A percentile compares a stretch with the other conserved stretches of the same genome.
phyloP scores from a whole-genome alignment of 2,113 vertebrate genomes.

The Peromyscus leucopus region DNA sequence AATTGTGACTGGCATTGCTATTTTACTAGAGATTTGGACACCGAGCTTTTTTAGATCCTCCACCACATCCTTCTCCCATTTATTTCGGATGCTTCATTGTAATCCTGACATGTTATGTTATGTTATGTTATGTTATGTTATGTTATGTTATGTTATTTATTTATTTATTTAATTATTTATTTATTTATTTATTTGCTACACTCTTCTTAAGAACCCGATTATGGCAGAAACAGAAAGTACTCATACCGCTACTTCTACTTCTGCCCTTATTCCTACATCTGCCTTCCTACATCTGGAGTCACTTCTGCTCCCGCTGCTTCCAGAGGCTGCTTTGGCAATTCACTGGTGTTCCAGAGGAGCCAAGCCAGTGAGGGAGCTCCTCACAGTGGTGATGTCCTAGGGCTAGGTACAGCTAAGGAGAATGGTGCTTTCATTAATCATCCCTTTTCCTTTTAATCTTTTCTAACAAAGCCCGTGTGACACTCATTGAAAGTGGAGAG shows the following conservation, averaged over 20 bases:
- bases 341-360: constrained; percentile 63
- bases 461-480: constrained; percentile 62
- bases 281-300: not conserved
- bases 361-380: not conserved
- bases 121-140: not conserved
- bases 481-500: constrained; percentile 46
- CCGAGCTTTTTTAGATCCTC: not conserved
- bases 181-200: not conserved
- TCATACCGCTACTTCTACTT: not conserved
- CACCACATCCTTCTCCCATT: not conserved
- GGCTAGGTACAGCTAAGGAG: constrained; percentile 4
- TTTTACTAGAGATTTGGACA: not conserved
- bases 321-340: constrained; percentile 41
- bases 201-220: not conserved
- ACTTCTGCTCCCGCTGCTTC: not conserved
- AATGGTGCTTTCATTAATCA: constrained; percentile 62
- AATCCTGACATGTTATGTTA: not conserved
- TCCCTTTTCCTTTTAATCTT: constrained; percentile 73
- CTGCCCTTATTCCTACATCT: not conserved
- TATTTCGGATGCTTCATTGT: not conserved
- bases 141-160: not conserved
- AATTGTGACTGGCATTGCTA: not conserved
- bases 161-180: too few relatives aligned
- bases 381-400: constrained; percentile 44
- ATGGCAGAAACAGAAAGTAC: not conserved